These are phyloP conservation scores for Phyllotreta striolata DNA, from an alignment of 2,888 invertebrate species.

Conservation along the genomic window DNA sequence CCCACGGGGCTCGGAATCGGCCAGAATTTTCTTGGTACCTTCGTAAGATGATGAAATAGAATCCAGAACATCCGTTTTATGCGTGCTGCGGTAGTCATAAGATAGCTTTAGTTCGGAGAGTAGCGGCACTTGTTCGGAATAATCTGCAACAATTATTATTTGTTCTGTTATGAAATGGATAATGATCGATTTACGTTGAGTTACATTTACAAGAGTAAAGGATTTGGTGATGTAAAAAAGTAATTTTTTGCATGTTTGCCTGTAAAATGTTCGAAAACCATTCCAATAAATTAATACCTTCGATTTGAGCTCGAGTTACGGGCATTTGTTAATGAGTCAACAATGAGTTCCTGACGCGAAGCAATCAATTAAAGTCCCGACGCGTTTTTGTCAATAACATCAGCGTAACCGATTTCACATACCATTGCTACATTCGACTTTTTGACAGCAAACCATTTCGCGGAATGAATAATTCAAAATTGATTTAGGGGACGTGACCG, in stretches of 20 bases:
- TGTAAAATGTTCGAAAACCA: not conserved
- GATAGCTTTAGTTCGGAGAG: constrained; percentile 49
- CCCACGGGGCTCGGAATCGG: constrained; percentile 61
- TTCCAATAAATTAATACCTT: not conserved
- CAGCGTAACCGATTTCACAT: too few relatives aligned
- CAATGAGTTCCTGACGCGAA: too few relatives aligned
- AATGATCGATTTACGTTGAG: too few relatives aligned
- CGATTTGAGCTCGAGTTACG: not conserved
- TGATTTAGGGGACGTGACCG: constrained; percentile 16
- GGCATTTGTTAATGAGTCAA: too few relatives aligned
- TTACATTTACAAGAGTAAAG: too few relatives aligned
- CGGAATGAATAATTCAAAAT: constrained; percentile 3
- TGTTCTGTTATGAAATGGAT: constrained; percentile 19
- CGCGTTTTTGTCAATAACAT: too few relatives aligned
- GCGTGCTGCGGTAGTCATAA: constrained; percentile 52
- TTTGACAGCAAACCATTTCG: too few relatives aligned
- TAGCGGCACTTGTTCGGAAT: constrained; percentile 30
- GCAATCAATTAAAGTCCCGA: too few relatives aligned
- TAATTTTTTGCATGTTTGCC: not conserved
- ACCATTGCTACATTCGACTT: too few relatives aligned
- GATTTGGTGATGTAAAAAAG: not conserved
- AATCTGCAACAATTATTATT: constrained; percentile 30
- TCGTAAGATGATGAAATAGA: constrained; percentile 62
- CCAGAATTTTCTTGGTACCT: constrained; percentile 61
- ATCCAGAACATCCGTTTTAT: constrained; percentile 60